Evolutionary conservation across 37 sponge, comb jelly and placozoan genomes (phyloP), one percentile per base, ranked within the genome.

Genomic region (Aphrocallistes beatrix): DNA sequence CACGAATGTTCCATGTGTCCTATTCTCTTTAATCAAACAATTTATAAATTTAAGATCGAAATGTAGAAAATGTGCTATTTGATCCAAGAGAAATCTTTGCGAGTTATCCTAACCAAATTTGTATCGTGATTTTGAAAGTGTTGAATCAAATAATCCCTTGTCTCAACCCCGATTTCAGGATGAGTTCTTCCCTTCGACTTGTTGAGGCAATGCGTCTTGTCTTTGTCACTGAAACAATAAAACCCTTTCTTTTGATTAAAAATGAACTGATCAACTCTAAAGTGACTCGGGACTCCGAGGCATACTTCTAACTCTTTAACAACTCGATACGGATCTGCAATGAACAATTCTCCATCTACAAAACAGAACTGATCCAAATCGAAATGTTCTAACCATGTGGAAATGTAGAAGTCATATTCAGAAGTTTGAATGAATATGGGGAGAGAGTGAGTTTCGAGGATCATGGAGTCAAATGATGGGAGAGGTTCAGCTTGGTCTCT

Each of bases 261-360:
- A 1, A 87, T 86, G 84, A 94, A 94, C 39, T 94, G 82, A 8
- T 86, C 47, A 45, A 42, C 6, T 17, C 38, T 81, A 81, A 91
- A 91, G 69, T 81, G 88, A 30, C 37, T 81, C 10, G 39, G 10
- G 10, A 94, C 8, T 17, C 85, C 85, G 16, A 94, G 88, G 83
- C 95, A 94, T 23, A 21, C 17, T 48, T 94, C 95, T 13, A 94
- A 38, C 34, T 37, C 19, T 0, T 88, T 45, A 21, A 89, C 10
- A 23, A 87, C 92, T 17, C 69, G 34, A 51, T 81, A 91, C 28
- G 95, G 95, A 81, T 91, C 39, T 37, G 37, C 37, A 39, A 81
- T 82, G 51, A 92, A 92, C n/a, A 10, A 37, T 17, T 92, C 95
- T 25, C 95, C 95, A 83, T 90, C 87, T 13, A 91, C 93, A 69